These are phyloP conservation scores for Pangasius krempfi DNA, from an alignment of 2,797 vertebrate species.

Conservation along the genomic window DNA sequence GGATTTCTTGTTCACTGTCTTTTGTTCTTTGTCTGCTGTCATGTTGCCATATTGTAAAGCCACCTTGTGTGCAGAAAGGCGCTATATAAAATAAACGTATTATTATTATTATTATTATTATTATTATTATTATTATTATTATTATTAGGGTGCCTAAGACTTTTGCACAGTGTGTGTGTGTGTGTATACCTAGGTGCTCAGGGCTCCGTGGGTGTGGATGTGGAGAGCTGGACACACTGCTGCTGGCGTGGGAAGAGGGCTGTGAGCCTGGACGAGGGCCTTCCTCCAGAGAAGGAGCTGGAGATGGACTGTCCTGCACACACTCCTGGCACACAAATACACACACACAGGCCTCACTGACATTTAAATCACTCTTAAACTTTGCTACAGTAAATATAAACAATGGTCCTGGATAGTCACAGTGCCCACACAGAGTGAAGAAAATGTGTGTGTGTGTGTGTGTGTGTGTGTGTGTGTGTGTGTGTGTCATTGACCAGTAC, in stretches of 20 bases:
- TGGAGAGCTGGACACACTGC: slow-evolving; percentile 82
- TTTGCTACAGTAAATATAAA: background rate
- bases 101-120: too few species aligned
- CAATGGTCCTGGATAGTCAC: background rate
- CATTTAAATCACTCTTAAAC: background rate
- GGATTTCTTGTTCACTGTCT: too few species aligned
- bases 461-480: background rate
- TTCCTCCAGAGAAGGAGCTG: slow-evolving; percentile 78
- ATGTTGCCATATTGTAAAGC: too few species aligned
- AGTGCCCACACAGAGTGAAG: background rate
- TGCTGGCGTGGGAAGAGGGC: slow-evolving; percentile 78
- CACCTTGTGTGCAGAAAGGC: too few species aligned
- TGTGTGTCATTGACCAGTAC: slow-evolving; percentile 64
- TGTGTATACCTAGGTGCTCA: slow-evolving; percentile 77
- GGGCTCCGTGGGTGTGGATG: slow-evolving; percentile 61
- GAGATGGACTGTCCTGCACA: slow-evolving; percentile 83
- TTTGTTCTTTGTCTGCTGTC: too few species aligned
- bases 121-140: too few species aligned
- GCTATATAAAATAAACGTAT: too few species aligned
- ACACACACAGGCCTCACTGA: slow-evolving; percentile 13
- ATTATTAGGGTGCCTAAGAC: too few species aligned
- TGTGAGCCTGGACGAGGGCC: slow-evolving; percentile 78
- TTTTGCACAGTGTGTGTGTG: background rate
- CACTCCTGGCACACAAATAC: slow-evolving; percentile 71
- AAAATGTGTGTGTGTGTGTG: background rate